phyloP scores from a whole-genome alignment of 2,113 vertebrate species.

The Lagopus muta region DNA sequence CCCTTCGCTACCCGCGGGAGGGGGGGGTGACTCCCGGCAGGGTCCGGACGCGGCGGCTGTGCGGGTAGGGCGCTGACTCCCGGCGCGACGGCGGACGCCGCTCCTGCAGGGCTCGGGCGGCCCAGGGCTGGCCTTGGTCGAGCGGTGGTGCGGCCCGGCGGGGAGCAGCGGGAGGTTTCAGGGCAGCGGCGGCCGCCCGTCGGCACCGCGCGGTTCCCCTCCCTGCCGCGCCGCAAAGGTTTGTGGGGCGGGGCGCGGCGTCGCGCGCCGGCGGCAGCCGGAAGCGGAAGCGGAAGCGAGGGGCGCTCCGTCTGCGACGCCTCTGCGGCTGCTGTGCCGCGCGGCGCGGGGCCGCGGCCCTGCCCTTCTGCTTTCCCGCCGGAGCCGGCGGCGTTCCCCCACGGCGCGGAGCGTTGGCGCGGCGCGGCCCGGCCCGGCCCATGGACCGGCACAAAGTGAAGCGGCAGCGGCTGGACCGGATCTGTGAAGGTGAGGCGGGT shows the following conservation, averaged over 20 bases:
- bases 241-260: not conserved
- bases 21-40: not conserved
- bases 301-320: too few species aligned
- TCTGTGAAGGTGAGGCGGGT: constrained; percentile 74
- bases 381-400: not conserved
- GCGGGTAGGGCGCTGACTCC: too few species aligned
- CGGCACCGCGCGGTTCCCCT: not conserved
- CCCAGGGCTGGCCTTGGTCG: constrained; percentile 78
- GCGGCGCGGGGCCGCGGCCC: not conserved
- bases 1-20: too few species aligned
- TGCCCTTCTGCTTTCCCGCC: constrained; percentile 45
- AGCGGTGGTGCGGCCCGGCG: constrained; percentile 80
- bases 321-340: not conserved
- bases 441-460: constrained; percentile 95
- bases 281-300: not conserved
- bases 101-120: constrained; percentile 81
- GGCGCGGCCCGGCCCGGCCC: constrained; percentile 53
- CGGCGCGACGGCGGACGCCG: not conserved
- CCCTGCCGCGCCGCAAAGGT: not conserved
- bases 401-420: not conserved
- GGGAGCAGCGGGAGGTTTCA: too few species aligned
- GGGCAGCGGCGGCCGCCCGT: too few species aligned
- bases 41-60: not conserved
- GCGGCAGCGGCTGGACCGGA: constrained; percentile 87
- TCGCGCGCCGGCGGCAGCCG: too few species aligned